Base-by-base conservation (phyloP, 2,113 vertebrate species). In the Azemiops feae region DNA sequence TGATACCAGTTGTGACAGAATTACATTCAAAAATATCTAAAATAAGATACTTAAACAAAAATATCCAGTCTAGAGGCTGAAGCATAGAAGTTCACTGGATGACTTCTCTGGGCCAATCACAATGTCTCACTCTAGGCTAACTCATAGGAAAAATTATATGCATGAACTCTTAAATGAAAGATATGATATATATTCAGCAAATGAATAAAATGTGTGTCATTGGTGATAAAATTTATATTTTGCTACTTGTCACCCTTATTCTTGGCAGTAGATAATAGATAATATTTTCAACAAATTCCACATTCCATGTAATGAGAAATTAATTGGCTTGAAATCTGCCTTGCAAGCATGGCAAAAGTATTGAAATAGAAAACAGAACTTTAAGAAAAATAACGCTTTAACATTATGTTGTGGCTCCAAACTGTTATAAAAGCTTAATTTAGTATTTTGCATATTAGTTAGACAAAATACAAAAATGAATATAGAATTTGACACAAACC, bases 361-460 rank as follows among this genome's bases (percentile, higher is more conserved):
- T 94, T 94, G 92, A 93, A 94, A 95, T 14, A 94, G 91, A 93
- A 96, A 96, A 95, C 92, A 45, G 18, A 94, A 52, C 69, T 93
- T 74, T 34, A 94, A 90, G n/a, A 95, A 27, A 85, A 0, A 1
- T 86, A 91, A 90, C 39, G 53, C 85, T 89, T 96, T 94, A 95
- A 81, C 52, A 93, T 94, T 93, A 87, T 91, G 12, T 91, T 91
- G 87, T 93, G 53, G 85, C 58, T 1, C 0, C 0, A 10, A 88
- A 3, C 45, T 64, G 8, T 64, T 60, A 45, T 2, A 27, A 60
- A 53, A 94, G 92, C 93, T 96, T 95, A 88, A 27, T 23, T 94
- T 52, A 93, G 86, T 64, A 52, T 89, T 90, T 90, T 95, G 93
- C 94, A 92, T 94, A 93, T 94, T 93, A 93, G 2, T 88, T 54